These are phyloP conservation scores for Zeus faber DNA, from an alignment of 2,113 vertebrate genomes.

Conservation along the genomic window DNA sequence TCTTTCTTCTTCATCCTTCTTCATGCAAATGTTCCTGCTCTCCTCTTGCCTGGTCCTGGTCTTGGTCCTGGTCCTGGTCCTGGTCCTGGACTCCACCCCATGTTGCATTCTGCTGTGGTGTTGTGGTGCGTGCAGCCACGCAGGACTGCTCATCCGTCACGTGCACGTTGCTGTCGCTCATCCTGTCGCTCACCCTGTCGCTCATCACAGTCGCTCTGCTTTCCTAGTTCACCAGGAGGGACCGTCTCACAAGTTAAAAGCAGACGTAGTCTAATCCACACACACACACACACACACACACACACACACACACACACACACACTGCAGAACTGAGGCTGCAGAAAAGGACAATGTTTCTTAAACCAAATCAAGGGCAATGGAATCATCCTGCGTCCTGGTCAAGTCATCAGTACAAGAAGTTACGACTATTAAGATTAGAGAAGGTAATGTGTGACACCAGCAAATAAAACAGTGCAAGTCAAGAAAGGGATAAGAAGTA, in stretches of 20 bases:
- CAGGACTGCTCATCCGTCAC: slow-evolving; percentile 85
- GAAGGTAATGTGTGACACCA: no score
- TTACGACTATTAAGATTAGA: no score
- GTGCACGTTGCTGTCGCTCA: slow-evolving; percentile 85
- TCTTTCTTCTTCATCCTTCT: neutral
- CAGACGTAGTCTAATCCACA: slow-evolving; percentile 38
- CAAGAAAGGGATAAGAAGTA: no score
- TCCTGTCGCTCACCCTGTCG: slow-evolving; percentile 75
- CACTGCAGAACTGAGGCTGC: slow-evolving; percentile 28
- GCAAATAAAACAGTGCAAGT: no score
- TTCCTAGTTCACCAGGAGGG: slow-evolving; percentile 63
- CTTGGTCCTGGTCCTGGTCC: no score
- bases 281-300: neutral
- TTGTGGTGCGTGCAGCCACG: slow-evolving; percentile 80
- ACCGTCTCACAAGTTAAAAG: slow-evolving; percentile 14
- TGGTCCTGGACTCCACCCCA: slow-evolving; percentile 39
- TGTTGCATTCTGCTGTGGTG: slow-evolving; percentile 61
- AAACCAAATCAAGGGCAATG: slow-evolving; percentile 55
- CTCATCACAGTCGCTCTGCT: slow-evolving; percentile 82
- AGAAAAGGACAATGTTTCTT: slow-evolving; percentile 39
- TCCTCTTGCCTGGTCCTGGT: neutral
- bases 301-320: neutral
- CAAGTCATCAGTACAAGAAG: no score
- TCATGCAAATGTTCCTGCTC: neutral
- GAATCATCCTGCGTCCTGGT: slow-evolving; percentile 36